Conservation (phyloP, 2,113 vertebrate genomes). For the Tretioscincus oriximinensis region DNA sequence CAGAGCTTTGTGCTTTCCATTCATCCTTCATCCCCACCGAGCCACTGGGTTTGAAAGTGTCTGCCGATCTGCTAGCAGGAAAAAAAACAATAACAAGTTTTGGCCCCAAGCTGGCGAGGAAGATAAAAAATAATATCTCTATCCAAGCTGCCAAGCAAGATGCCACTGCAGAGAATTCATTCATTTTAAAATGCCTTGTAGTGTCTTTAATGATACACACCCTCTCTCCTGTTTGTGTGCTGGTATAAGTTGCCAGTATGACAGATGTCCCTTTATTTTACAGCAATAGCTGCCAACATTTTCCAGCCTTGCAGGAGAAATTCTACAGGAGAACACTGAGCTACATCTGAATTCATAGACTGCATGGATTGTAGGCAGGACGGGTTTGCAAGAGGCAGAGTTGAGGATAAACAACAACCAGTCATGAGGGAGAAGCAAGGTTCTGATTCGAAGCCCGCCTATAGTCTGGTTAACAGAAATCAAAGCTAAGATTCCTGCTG, state of each 20-base stretch:
- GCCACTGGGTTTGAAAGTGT: background rate
- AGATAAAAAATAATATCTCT: background rate
- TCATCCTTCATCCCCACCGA: background rate
- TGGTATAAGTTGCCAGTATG: background rate
- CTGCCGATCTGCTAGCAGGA: background rate
- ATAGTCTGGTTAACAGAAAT: too few relatives aligned
- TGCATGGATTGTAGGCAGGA: background rate
- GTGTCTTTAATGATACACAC: background rate
- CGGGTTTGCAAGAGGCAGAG: slow-evolving; percentile 1
- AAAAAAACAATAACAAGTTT: background rate
- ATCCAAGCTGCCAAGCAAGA: background rate
- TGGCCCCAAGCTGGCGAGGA: background rate
- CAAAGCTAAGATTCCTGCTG: too few relatives aligned
- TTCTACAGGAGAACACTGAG: background rate
- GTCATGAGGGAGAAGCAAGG: background rate
- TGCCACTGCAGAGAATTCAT: background rate
- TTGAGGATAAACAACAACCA: background rate
- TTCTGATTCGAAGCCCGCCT: too few relatives aligned
- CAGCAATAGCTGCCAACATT: background rate
- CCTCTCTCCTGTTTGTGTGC: slow-evolving; percentile 1
- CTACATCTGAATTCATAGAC: background rate
- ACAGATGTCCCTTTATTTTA: slow-evolving; percentile 9
- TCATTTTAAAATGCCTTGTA: background rate
- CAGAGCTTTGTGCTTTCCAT: background rate
- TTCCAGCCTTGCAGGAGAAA: slow-evolving; percentile 6